Evolutionary conservation across 2,113 vertebrate species (phyloP).

Genomic region (Geococcyx californianus): DNA sequence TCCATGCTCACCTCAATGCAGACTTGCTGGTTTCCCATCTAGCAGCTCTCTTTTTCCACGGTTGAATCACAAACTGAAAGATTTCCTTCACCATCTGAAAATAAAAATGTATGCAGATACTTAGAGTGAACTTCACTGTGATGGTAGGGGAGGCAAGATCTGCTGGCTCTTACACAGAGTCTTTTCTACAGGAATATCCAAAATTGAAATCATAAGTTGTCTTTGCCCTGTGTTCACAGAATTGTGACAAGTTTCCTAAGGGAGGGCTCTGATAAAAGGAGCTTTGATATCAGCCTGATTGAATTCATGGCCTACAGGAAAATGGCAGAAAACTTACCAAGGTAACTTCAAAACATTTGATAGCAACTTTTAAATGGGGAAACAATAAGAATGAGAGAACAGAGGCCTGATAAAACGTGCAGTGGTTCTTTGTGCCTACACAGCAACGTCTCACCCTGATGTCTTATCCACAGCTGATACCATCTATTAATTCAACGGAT

Average conservation of each 20-base stretch:
- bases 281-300: not conserved
- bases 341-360: not conserved
- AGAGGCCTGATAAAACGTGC: not conserved
- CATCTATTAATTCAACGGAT: not conserved
- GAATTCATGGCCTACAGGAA: not conserved
- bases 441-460: not conserved
- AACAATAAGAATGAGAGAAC: not conserved
- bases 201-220: slow-evolving; percentile 13
- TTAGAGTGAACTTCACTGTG: slow-evolving; percentile 68
- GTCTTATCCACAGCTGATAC: not conserved
- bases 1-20: not conserved
- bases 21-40: not conserved
- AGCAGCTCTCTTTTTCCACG: not conserved
- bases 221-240: slow-evolving; percentile 32
- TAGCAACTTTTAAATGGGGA: not conserved
- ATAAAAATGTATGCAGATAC: not conserved
- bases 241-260: not conserved
- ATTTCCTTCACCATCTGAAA: not conserved
- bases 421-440: not conserved
- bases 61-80: not conserved
- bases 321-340: not conserved
- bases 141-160: not conserved
- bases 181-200: slow-evolving; percentile 62
- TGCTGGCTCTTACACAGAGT: not conserved
- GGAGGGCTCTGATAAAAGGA: not conserved